Percentiles rank a stretch among this genome's conserved stretches.
Conservation (phyloP, 2,113 vertebrate species). For the Tragelaphus buxtoni region DNA sequence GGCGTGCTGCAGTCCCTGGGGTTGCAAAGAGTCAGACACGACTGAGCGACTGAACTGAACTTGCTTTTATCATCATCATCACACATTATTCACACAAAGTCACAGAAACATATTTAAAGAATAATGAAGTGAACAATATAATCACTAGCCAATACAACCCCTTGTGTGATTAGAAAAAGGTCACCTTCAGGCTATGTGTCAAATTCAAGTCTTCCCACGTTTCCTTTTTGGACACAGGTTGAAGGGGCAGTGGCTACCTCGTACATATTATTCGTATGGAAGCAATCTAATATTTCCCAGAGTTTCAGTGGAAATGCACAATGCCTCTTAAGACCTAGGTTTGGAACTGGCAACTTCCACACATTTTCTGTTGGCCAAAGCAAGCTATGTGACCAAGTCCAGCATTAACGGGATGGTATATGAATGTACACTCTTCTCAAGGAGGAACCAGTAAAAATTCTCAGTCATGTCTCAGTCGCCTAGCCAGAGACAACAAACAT, state of each 20-base stretch:
- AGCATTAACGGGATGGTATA: neutral
- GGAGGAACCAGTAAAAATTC: neutral
- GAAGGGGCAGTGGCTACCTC: neutral
- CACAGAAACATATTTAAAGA: neutral
- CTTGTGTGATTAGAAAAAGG: neutral
- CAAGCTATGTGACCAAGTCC: neutral
- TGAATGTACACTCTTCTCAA: neutral
- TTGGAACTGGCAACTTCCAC: neutral
- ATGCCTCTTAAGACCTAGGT: neutral
- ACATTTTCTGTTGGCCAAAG: neutral
- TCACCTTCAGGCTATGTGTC: neutral
- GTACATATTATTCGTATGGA: neutral
- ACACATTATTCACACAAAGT: neutral
- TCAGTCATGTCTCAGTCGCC: neutral
- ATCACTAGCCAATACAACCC: neutral
- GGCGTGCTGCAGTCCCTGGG: neutral
- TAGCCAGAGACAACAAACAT: neutral
- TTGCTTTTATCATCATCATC: neutral
- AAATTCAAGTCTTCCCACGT: neutral
- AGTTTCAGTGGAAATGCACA: neutral
- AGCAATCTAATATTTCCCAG: neutral
- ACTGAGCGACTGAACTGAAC: neutral
- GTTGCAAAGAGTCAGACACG: accelerated
- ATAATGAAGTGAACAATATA: neutral
- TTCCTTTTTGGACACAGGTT: neutral